Evolutionary conservation across 2,888 invertebrate genomes (phyloP).

Genomic region (Trilocha varians): DNA sequence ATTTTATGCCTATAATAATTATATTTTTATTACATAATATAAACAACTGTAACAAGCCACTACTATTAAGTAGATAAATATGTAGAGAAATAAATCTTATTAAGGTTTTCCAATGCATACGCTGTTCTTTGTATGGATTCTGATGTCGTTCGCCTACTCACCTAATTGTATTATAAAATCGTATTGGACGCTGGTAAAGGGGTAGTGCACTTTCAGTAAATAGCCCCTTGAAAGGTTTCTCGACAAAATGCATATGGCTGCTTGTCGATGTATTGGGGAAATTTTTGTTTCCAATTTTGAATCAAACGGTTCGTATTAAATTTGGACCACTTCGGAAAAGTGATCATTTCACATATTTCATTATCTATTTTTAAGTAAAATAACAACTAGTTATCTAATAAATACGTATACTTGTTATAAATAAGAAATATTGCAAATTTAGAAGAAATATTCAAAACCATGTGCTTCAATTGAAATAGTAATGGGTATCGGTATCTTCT

Average conservation of each 20-base stretch:
- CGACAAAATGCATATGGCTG: neutral
- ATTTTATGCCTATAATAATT: neutral
- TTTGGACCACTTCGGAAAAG: too few relatives aligned
- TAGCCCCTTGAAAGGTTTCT: constrained; percentile 21
- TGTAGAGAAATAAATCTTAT: constrained; percentile 42
- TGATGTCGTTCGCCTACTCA: constrained; percentile 34
- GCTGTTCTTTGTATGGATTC: constrained; percentile 59
- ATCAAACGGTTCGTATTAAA: too few relatives aligned
- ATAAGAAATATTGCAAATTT: too few relatives aligned
- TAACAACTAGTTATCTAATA: too few relatives aligned
- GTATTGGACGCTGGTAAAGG: constrained; percentile 49
- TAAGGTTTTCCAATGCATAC: constrained; percentile 47
- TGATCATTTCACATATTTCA: too few relatives aligned
- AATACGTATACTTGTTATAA: too few relatives aligned
- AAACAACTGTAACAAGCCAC: neutral
- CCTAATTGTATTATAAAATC: constrained; percentile 61
- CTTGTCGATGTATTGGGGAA: neutral
- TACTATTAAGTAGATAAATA: neutral
- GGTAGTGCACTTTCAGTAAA: constrained; percentile 25
- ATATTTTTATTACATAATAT: neutral
- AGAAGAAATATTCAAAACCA: too few relatives aligned
- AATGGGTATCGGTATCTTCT: too few relatives aligned
- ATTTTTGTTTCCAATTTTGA: neutral
- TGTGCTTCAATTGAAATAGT: too few relatives aligned
- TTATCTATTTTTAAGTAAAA: too few relatives aligned